Evolutionary conservation across 1,140 invertebrate genomes (phyloP), one percentile per base, ranked within the genome.

Genomic region (Hyles vespertilio): DNA sequence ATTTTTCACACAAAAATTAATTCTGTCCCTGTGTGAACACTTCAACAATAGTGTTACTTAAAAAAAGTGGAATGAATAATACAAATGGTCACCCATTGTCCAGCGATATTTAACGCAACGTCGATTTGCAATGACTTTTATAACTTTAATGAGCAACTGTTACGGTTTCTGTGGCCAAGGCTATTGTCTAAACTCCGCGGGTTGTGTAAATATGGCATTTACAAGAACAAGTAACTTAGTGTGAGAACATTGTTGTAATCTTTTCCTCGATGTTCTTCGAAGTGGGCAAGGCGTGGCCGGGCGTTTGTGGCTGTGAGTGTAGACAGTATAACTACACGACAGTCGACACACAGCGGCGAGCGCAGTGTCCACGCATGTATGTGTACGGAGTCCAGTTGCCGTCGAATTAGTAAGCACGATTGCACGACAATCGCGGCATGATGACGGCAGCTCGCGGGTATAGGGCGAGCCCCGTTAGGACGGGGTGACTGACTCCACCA

Each of bases 391-490:
- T 71, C 58, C 59, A 58, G 59, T 74, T 78, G 76, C 70, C 72
- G 74, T 77, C 72, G 82, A 78, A 85, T 87, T 83, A 77, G 79
- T 80, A 80, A 81, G 71, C 62, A 65, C 74, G 73, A 80, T 75
- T 77, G 74, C 74, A 84, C 78, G 82, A 83, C 81, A 81, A 83
- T 79, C 77, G 80, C 74, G 76, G 71, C 71, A 64, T 72, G 77
- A 77, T 79, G 81, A 81, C 76, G 79, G 71, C 77, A 75, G 75
- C 64, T 69, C 72, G 73, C 72, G 74, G 77, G 67, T 78, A 79
- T 85, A 84, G 82, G 82, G 79, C 84, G 79, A 81, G 77, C 78
- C 77, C 84, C 84, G 83, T 85, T 87, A 86, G 74, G 78, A 71
- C 82, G 84, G 80, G 84, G 84, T 87, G 82, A 87, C 74, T 87